Base-by-base conservation (phyloP, 2,797 vertebrate species). In the Enteromius treurensis region DNA sequence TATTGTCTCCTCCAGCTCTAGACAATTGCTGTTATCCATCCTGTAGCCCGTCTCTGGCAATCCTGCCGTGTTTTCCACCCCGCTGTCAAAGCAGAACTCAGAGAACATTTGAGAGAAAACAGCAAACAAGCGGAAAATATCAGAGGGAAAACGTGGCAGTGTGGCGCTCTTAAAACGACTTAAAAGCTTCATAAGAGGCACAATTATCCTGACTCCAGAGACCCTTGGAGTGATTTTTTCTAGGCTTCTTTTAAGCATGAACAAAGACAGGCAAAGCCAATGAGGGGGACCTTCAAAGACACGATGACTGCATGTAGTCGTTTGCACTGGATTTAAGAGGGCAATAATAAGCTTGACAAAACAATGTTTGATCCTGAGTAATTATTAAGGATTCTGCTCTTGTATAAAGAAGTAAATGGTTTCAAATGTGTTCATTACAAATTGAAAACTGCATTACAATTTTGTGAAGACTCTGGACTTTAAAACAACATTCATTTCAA, bases 201-300 rank as follows among this genome's bases (percentile, higher is more conserved):
- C 80, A 86, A 85, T 89, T 78, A 86, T 85, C 74, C 40, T 10
- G 40, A 64, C 34, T 77, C 69, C 62, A 71, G 64, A 75, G 68
- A 37, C 21, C 15, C 51, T 75, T 0, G 2, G 10, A 81, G 62
- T 71, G 45, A 80, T 84, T 84, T 80, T 58, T 64, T 79, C 60
- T 15, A 60, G 8, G 67, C 55, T 64, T 73, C 51, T 75, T 84
- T 75, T 45, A n/a, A 77, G 42, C 13, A 26, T 42, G 45, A 77
- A 71, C 77, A 85, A 87, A 76, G 55, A 77, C 26, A 15, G 34
- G 26, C 37, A 58, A 70, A 65, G 55, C 19, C 23, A 67, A 37
- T 14, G 10, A 84, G 78, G 2, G 32, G 74, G 76, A 85, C 42
- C 65, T 64, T 49, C n/a, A 68, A 82, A 64, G 26, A 79, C 23